Evolutionary conservation across 2,797 vertebrate genomes (phyloP).

Genomic region (Atherinosoma microstoma): DNA sequence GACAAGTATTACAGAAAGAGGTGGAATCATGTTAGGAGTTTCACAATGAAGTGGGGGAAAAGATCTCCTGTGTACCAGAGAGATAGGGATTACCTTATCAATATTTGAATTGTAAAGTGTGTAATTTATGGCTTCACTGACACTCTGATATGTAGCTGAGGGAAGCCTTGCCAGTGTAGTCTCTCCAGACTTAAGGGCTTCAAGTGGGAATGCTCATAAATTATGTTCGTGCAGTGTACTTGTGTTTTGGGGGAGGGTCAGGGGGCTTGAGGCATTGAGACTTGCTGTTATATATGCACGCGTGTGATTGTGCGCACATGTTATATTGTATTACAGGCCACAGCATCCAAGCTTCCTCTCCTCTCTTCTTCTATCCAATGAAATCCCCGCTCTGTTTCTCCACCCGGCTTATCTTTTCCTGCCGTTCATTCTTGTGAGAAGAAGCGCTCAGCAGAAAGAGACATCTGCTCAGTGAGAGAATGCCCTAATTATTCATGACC

Average conservation of each 20-base stretch:
- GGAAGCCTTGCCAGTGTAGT: constrained; percentile 41
- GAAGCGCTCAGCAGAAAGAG: constrained; percentile 79
- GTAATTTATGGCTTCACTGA: constrained; percentile 74
- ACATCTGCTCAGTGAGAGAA: constrained; percentile 85
- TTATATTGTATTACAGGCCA: constrained; percentile 64
- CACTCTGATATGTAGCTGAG: constrained; percentile 62
- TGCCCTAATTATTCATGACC: constrained; percentile 88
- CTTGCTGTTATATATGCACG: constrained; percentile 54
- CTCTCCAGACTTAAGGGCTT: constrained; percentile 61
- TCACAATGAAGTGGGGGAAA: constrained; percentile 21
- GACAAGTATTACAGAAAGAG: constrained; percentile 45
- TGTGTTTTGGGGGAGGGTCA: constrained; percentile 60
- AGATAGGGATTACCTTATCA: constrained; percentile 77
- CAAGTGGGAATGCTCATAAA: constrained; percentile 68
- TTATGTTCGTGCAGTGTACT: constrained; percentile 56
- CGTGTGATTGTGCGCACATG: constrained; percentile 57
- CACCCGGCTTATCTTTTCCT: constrained; percentile 69
- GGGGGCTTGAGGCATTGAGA: constrained; percentile 52
- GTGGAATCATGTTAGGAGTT: constrained; percentile 21
- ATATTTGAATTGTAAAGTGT: constrained; percentile 76
- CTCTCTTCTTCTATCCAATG: constrained; percentile 40
- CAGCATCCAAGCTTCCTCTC: constrained; percentile 46
- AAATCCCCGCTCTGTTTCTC: constrained; percentile 56
- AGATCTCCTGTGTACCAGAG: constrained; percentile 48
- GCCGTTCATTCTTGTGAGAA: constrained; percentile 76